These are phyloP conservation scores for Rhynchotus rufescens DNA, from an alignment of 2,797 vertebrate genomes.

Conservation along the genomic window DNA sequence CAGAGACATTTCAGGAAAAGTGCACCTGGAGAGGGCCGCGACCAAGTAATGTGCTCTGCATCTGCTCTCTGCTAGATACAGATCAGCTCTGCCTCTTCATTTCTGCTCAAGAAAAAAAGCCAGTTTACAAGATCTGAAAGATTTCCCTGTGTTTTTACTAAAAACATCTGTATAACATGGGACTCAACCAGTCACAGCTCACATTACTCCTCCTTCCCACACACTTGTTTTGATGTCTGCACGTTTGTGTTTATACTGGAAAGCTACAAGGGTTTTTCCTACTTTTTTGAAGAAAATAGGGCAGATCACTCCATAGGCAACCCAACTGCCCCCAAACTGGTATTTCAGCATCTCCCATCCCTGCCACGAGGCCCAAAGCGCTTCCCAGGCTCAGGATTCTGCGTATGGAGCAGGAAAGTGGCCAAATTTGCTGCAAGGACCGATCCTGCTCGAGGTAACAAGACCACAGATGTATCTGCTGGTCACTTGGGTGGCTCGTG, in stretches of 20 bases:
- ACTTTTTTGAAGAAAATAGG: background rate
- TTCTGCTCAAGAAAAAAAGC: background rate
- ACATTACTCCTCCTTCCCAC: background rate
- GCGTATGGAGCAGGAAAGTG: background rate
- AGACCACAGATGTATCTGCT: background rate
- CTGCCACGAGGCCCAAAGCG: background rate
- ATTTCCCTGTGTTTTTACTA: background rate
- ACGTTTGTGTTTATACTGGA: background rate
- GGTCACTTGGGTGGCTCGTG: background rate
- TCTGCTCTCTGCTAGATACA: background rate
- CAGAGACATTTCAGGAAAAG: background rate
- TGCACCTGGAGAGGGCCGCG: background rate
- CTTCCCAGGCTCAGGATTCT: background rate
- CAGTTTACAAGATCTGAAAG: background rate
- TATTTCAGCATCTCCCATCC: background rate
- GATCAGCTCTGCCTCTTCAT: background rate
- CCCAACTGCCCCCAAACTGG: background rate
- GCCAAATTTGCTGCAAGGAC: accelerated
- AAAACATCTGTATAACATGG: background rate
- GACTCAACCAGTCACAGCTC: background rate
- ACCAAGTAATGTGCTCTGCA: background rate
- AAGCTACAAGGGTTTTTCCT: background rate
- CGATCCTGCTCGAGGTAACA: background rate
- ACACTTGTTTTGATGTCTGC: background rate
- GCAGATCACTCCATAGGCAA: background rate